These are phyloP conservation scores for Gisinianus flammeolus DNA, from an alignment of 2,888 invertebrate genomes.

Conservation along the genomic window DNA sequence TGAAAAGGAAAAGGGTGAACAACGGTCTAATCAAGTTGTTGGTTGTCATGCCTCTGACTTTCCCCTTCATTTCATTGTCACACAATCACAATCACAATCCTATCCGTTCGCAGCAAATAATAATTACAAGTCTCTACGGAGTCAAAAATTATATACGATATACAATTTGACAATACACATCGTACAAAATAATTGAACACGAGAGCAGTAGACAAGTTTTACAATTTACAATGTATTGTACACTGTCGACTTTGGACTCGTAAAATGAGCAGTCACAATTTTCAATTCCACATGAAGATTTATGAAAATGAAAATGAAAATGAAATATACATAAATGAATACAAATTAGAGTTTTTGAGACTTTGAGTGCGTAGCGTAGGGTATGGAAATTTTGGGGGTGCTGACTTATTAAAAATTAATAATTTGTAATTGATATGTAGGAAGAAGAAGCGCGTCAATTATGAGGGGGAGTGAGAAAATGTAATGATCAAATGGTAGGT, in stretches of 20 bases:
- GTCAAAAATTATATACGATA: too few relatives aligned
- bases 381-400: too few relatives aligned
- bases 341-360: conserved; percentile 22
- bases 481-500: neutral
- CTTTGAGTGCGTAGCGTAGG: neutral
- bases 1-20: neutral
- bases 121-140: conserved; percentile 28
- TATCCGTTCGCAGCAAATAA: neutral
- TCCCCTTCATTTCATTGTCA: conserved; percentile 21
- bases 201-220: too few relatives aligned
- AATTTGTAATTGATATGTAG: neutral
- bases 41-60: conserved; percentile 21
- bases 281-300: too few relatives aligned
- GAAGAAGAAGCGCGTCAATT: neutral
- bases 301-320: too few relatives aligned
- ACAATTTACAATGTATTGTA: too few relatives aligned
- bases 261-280: too few relatives aligned
- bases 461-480: neutral
- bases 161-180: conserved; percentile 16
- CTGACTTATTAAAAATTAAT: too few relatives aligned
- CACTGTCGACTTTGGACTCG: too few relatives aligned
- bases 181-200: too few relatives aligned
- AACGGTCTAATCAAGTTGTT: conserved; percentile 18
- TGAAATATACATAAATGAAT: too few relatives aligned
- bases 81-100: neutral